These are phyloP conservation scores for Endomychus coccineus DNA, from an alignment of 2,888 invertebrate genomes.

Conservation along the genomic window DNA sequence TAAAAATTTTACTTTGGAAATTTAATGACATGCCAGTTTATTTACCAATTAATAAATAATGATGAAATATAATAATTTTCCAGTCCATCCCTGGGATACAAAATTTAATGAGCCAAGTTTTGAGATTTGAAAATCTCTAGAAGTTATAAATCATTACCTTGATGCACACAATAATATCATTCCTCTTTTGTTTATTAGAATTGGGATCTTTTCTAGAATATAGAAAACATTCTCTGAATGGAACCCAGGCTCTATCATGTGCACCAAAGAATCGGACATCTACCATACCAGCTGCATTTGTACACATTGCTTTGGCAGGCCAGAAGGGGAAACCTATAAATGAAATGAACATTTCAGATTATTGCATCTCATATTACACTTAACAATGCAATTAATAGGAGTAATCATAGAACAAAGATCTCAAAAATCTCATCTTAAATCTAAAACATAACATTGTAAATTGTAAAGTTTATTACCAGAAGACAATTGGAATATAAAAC, in stretches of 20 bases:
- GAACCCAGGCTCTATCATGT: conserved; percentile 90
- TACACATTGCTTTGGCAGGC: conserved; percentile 90
- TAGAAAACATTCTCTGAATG: conserved; percentile 73
- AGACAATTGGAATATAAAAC: no score
- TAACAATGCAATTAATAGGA: background rate
- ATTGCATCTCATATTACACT: no score
- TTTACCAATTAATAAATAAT: no score
- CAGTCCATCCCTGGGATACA: no score
- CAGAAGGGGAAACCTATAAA: conserved; percentile 81
- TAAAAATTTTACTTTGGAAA: no score
- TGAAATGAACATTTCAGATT: background rate
- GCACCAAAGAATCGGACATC: conserved; percentile 94
- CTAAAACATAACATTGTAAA: no score
- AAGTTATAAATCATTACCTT: conserved; percentile 39
- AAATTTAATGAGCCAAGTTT: no score
- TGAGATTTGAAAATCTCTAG: no score
- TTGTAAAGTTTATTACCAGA: no score
- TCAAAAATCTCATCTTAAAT: no score
- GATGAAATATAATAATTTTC: no score
- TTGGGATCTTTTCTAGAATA: conserved; percentile 72
- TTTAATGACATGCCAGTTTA: no score
- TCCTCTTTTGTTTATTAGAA: conserved; percentile 51
- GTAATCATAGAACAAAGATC: background rate
- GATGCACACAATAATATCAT: conserved; percentile 55
- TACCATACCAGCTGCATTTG: conserved; percentile 56